Evolutionary conservation across 2,113 vertebrate genomes (phyloP), one percentile per base, ranked within the genome.

Genomic region (Cathartes aura): DNA sequence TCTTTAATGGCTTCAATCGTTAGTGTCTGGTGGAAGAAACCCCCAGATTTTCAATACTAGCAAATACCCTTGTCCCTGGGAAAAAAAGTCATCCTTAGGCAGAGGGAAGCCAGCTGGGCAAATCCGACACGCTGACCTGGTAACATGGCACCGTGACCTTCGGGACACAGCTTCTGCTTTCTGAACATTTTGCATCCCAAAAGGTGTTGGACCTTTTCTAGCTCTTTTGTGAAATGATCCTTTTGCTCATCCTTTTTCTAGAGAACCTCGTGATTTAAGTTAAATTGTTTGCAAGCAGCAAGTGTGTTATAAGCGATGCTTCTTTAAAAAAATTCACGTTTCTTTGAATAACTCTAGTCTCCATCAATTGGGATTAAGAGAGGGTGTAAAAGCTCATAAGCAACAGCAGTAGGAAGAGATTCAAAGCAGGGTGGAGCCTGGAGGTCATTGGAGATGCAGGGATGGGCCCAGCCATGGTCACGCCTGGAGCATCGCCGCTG

Each of bases 261-360:
- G 50, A 58, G 43, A 64, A n/a, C 29, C 12, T 47, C 1, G 0
- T 59, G 32, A 45, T 59, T 14, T 42, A 19, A 24, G 20, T n/a
- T 20, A 20, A 40, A 42, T 12, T 21, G 17, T 59, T 42, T 6
- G 40, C 55, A 48, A 32, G 70, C 47, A 56, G n/a, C 10, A 32
- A 24, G 29, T 5, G 30, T 34, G 32, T 43, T 63, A 23, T 4
- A 38, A 50, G 20, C 50, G 34, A 24, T 2, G 5, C 71, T 24
- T 6, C 19, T 50, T 19, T 5, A 20, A 36, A 64, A 79, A 32
- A 26, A 11, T 0, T 13, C 45, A 7, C 0, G 1, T 58, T 43
- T 58, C 18, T 72, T 50, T 75, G 34, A 26, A 13, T 53, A 55
- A 23, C 29, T 74, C 20, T 16, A 7, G 43, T 11, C 42, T 40